A percentile compares a stretch with the other conserved stretches of the same genome.
These are phyloP conservation scores for Nesidiocoris tenuis DNA, from an alignment of 2,888 invertebrate species.

Conservation along the genomic window DNA sequence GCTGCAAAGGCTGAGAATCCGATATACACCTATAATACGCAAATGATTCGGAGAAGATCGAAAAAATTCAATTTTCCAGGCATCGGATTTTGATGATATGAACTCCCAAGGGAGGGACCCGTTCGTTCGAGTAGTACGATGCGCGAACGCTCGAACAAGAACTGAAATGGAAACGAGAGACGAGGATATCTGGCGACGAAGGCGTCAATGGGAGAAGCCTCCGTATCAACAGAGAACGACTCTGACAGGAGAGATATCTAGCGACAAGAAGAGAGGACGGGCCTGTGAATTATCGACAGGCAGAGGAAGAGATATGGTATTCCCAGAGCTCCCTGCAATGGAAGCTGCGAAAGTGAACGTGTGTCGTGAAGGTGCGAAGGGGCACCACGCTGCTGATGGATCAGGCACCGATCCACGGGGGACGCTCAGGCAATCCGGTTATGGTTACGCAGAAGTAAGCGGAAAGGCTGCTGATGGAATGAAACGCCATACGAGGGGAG, in stretches of 20 bases:
- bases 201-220: background rate
- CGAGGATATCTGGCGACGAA: background rate
- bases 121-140: background rate
- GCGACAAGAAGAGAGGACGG: background rate
- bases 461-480: background rate
- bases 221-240: too few relatives aligned
- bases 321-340: too few relatives aligned
- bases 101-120: background rate
- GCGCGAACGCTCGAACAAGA: background rate
- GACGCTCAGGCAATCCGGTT: background rate
- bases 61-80: background rate
- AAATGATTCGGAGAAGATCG: background rate
- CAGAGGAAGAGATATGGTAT: background rate
- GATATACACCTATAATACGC: too few relatives aligned
- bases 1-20: too few relatives aligned
- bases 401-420: background rate
- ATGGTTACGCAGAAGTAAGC: background rate
- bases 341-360: too few relatives aligned
- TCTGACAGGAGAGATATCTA: too few relatives aligned
- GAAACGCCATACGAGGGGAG: too few relatives aligned
- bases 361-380: background rate
- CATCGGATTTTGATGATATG: background rate
- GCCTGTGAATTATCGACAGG: background rate
- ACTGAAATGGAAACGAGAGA: background rate
- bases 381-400: background rate